Base-by-base conservation (phyloP, 2,888 invertebrate genomes). In the Catotricha subobsoleta region DNA sequence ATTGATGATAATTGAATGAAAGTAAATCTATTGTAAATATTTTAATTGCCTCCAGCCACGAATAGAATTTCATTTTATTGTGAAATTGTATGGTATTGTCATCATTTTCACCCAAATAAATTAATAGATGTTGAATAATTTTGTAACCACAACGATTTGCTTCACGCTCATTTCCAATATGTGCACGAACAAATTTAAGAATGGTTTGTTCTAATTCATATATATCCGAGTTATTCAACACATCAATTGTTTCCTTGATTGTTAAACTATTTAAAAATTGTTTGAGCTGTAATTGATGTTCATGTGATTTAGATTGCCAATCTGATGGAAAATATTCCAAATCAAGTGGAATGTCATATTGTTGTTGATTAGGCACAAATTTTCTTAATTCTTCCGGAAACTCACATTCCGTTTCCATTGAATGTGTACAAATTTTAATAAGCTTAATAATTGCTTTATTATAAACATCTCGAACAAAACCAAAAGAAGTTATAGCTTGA, bases 361-460 rank as follows among this genome's bases (percentile, higher is more conserved):
- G 23, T 31, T 29, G 23, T 15, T 29, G 3, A 23, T 39, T 50
- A 46, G 68, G 60, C 41, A 73, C 56, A 58, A 68, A 73, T 29
- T 60, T 53, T 43, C 66, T 67, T 43, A 83, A 70, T 51, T 79
- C 76, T 16, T 67, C 56, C 1, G 82, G 73, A 57, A 82, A 77
- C 49, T 68, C 64, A 8, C 7, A 28, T 1, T 73, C 67, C 47
- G 73, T 71, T 46, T 72, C 67, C 8, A 67, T 65, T 47, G 72
- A 67, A 54, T 77, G 68, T 23, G 73, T 66, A 25, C 75, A 60
- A 38, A 77, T 67, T 33, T 68, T 57, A 29, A 68, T 69, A 37
- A 81, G 56, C 49, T 71, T 71, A 37, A 68, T 66, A 18, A 83
- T 67, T 19, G 74, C 75, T 48, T 69, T 67, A 53, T 83, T 83